These are phyloP conservation scores for Apis mellifera DNA, from an alignment of 1,140 invertebrate genomes.

Conservation along the genomic window DNA sequence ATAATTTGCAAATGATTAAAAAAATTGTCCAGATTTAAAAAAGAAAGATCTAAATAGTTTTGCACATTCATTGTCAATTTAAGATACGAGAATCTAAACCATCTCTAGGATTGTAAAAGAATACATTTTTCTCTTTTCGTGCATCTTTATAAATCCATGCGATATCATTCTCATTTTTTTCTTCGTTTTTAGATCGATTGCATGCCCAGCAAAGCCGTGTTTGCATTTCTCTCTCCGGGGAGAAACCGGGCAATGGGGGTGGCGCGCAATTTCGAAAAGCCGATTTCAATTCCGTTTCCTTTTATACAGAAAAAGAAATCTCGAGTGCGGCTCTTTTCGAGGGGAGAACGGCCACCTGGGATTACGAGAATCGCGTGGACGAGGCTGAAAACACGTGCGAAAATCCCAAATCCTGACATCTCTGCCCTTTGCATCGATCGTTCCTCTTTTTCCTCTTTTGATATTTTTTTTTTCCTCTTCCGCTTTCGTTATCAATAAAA, in stretches of 20 bases:
- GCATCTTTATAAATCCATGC: slow-evolving; percentile 18
- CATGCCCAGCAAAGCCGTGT: slow-evolving; percentile 65
- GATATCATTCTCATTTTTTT: slow-evolving; percentile 48
- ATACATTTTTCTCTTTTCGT: slow-evolving; percentile 42
- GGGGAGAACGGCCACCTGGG: slow-evolving; percentile 63
- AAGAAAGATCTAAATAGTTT: slow-evolving; percentile 42
- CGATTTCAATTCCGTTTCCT: slow-evolving; percentile 79
- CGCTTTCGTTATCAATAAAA: neutral
- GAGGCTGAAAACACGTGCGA: slow-evolving; percentile 65
- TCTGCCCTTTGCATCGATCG: slow-evolving; percentile 57
- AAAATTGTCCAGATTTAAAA: neutral
- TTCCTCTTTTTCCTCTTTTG: neutral
- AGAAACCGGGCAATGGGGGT: slow-evolving; percentile 50
- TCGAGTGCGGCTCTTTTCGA: slow-evolving; percentile 64
- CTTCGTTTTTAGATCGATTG: slow-evolving; percentile 56
- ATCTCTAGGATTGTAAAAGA: slow-evolving; percentile 61
- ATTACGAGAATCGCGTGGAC: slow-evolving; percentile 68
- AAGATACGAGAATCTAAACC: slow-evolving; percentile 68
- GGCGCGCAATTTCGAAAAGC: slow-evolving; percentile 79
- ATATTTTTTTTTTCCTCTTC: neutral
- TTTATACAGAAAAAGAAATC: slow-evolving; percentile 73
- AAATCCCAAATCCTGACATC: slow-evolving; percentile 66
- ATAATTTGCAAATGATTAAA: neutral
- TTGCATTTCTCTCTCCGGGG: slow-evolving; percentile 77
- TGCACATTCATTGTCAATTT: slow-evolving; percentile 53